phyloP scores from a whole-genome alignment of 2,113 vertebrate species.

The Gobius niger region DNA sequence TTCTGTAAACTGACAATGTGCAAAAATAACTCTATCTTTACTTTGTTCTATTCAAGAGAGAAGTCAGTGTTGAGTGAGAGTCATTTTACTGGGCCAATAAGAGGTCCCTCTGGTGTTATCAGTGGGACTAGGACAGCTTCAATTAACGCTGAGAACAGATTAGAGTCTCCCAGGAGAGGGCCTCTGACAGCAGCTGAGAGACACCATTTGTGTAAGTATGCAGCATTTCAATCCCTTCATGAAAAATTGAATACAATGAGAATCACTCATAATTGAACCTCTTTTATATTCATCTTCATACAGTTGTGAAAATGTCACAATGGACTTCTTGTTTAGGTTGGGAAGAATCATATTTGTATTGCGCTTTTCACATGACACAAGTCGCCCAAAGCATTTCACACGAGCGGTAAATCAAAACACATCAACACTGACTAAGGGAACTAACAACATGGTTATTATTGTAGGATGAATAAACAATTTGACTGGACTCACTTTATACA shows the following conservation, averaged over 20 bases:
- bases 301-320: not conserved
- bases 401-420: no score
- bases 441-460: no score
- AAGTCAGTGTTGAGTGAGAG: not conserved
- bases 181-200: constrained; percentile 24
- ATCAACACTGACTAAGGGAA: no score
- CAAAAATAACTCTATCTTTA: not conserved
- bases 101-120: constrained; percentile 21
- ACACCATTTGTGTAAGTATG: constrained; percentile 17
- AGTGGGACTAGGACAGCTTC: constrained; percentile 28
- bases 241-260: constrained; percentile 33
- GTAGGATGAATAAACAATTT: no score
- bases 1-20: no score
- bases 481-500: no score
- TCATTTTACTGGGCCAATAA: not conserved
- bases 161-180: constrained; percentile 23
- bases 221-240: constrained; percentile 47
- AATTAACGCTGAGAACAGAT: constrained; percentile 35
- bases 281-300: not conserved
- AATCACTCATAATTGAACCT: not conserved
- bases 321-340: no score
- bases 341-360: no score
- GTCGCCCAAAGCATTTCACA: no score
- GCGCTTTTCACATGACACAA: no score
- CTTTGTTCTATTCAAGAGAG: not conserved